Conservation (phyloP, 2,797 vertebrate species). For the Sebastes paucispinis region DNA sequence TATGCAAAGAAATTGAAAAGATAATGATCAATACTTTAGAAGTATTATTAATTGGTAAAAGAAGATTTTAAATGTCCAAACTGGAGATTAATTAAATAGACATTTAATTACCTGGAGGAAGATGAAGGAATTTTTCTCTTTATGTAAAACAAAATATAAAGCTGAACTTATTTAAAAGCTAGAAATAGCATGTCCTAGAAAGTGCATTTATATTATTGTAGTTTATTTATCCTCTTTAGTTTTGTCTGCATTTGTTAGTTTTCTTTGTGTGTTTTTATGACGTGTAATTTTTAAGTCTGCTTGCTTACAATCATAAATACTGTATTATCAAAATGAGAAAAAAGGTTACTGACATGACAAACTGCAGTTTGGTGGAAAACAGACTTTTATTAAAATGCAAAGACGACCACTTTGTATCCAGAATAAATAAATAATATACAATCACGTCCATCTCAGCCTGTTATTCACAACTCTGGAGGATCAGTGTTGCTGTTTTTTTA, state of each 20-base stretch:
- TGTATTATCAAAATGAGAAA: too few species aligned
- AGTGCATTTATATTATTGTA: neutral
- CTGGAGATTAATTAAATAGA: neutral
- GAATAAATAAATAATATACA: neutral
- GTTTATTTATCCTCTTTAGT: neutral
- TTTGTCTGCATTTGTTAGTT: neutral
- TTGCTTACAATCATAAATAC: neutral
- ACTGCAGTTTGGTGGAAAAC: neutral
- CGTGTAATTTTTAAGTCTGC: neutral
- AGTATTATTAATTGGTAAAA: neutral
- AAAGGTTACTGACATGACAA: neutral
- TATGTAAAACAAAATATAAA: neutral
- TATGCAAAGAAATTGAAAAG: neutral
- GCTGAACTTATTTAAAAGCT: neutral
- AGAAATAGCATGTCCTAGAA: neutral
- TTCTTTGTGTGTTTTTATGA: neutral
- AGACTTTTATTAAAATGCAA: neutral
- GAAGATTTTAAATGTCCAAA: neutral
- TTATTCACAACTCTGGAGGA: neutral
- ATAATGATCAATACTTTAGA: too few species aligned
- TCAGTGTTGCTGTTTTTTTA: neutral
- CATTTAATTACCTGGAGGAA: rapidly evolving
- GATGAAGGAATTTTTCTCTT: neutral
- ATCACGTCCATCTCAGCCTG: neutral
- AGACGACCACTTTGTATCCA: neutral